Evolutionary conservation across 2,888 invertebrate species (phyloP), one percentile per base, ranked within the genome.

Genomic region (Philereme transversata): DNA sequence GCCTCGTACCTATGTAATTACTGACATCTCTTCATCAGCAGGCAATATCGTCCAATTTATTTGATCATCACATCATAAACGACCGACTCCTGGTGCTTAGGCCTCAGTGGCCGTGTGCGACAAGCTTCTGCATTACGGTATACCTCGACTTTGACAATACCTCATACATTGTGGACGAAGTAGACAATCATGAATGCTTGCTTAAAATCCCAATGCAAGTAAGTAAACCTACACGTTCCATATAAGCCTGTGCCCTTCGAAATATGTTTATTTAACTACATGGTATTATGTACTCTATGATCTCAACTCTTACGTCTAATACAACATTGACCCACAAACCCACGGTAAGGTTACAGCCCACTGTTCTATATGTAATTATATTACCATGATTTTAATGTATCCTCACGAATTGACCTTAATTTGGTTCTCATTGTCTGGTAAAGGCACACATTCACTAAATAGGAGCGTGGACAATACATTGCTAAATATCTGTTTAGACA

Each of bases 311-410:
- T 35, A 34, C 48, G 45, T 52, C 53, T 43, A 53, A 43, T 53
- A 56, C 59, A 65, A 62, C 65, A 65, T 62, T 62, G 65, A 65
- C 65, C 65, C 36, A 65, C 53, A 54, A 59, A 53, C 41, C 8
- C n/a, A 38, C 48, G 22, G 40, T 45, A 38, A 60, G 53, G 48
- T 45, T 34, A 8, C 60, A 51, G 48, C 61, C 56, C 51, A 67
- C 52, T 57, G 40, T 56, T 56, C 56, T 51, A 51, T 62, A 60
- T 60, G 51, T 57, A 51, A 62, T 67, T 62, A 22, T 55, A 46
- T 49, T 53, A 4, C 10, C 5, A 36, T 56, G 43, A 45, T 56
- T 52, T 57, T 50, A 40, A 40, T 22, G 22, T 36, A 45, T 51
- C 51, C 40, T 51, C 56, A 63, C 59, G 59, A 63, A 56, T 52